Evolutionary conservation across 2,888 invertebrate species (phyloP).

Genomic region (Linnaemya tessellans): DNA sequence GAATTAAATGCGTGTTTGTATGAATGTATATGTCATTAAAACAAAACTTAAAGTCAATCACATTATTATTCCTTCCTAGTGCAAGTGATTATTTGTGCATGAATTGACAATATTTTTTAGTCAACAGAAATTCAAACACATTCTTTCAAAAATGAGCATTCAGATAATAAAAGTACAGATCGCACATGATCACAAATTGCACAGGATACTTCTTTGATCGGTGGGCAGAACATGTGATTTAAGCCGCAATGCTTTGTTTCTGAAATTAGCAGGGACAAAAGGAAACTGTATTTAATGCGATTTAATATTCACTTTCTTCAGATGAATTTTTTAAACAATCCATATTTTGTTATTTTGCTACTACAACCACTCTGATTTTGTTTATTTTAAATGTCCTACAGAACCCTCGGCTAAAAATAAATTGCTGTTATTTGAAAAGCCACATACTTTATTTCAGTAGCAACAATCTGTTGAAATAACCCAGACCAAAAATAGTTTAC

Average conservation of each 20-base stretch:
- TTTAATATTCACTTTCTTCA: too few species aligned
- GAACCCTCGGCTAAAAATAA: background rate
- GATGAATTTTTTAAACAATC: too few species aligned
- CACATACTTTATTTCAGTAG: background rate
- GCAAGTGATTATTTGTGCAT: background rate
- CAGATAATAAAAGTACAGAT: too few species aligned
- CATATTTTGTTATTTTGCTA: background rate
- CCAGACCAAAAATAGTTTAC: background rate
- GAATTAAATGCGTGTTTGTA: background rate
- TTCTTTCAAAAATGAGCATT: too few species aligned
- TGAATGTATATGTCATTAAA: background rate
- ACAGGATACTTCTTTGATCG: too few species aligned
- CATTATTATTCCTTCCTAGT: background rate
- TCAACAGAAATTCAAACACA: too few species aligned
- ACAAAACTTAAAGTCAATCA: background rate
- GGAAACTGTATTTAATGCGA: too few species aligned
- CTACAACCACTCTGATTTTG: background rate
- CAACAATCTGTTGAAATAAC: conserved; percentile 3
- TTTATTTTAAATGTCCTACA: background rate
- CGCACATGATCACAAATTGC: too few species aligned
- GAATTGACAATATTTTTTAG: background rate
- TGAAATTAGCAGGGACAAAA: too few species aligned
- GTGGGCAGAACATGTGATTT: too few species aligned
- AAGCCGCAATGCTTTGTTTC: too few species aligned
- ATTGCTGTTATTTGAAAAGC: background rate